phyloP scores from a whole-genome alignment of 1,140 invertebrate species.

The Pteromalus puparum region DNA sequence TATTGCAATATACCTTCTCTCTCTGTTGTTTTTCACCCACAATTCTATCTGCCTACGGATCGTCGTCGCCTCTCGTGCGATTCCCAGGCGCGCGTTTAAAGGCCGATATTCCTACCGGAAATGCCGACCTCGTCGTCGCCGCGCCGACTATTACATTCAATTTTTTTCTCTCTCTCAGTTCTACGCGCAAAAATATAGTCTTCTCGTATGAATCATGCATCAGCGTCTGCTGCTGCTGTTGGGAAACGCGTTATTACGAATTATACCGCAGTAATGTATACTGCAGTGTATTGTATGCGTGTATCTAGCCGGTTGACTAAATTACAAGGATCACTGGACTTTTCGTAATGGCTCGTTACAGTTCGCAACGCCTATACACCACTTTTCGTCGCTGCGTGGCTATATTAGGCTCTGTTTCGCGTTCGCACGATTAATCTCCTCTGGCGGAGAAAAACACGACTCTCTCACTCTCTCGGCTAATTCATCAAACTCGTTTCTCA shows the following conservation, averaged over 20 bases:
- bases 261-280: background rate
- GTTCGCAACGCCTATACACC: background rate
- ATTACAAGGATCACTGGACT: conserved; percentile 26
- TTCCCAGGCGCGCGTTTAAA: conserved; percentile 35
- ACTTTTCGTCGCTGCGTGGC: conserved; percentile 11
- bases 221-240: conserved; percentile 6
- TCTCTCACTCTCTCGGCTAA: too few species aligned
- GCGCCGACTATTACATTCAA: conserved; percentile 44
- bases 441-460: too few species aligned
- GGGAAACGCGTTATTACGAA: conserved; percentile 36
- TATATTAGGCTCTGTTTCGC: background rate
- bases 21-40: background rate
- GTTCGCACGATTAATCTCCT: too few species aligned
- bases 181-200: conserved; percentile 3
- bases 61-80: background rate
- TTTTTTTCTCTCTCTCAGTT: conserved; percentile 3
- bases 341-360: background rate
- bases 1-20: background rate
- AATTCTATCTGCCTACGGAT: conserved; percentile 12
- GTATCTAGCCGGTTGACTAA: background rate
- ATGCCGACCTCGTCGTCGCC: conserved; percentile 33
- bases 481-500: too few species aligned
- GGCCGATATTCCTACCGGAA: conserved; percentile 46
- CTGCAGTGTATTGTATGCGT: background rate
- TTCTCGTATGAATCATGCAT: conserved; percentile 35